phyloP scores from a whole-genome alignment of 2,797 vertebrate species.

The Halcyon chelicuti region DNA sequence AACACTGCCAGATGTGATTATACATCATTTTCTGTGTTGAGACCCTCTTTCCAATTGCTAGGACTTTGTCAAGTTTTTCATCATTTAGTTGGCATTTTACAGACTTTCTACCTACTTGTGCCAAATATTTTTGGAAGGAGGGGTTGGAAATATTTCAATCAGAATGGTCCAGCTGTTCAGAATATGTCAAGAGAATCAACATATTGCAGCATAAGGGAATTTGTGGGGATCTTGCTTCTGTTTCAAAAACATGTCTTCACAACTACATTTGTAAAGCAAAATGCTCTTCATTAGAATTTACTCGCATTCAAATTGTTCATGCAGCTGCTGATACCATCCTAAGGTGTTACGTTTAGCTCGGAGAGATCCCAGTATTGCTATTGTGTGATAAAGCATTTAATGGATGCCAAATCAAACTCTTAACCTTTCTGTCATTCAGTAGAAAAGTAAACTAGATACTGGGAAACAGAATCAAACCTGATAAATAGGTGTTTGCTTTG shows the following conservation, averaged over 20 bases:
- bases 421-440: background rate
- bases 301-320: background rate
- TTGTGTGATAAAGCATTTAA: slow-evolving; percentile 43
- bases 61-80: background rate
- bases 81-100: background rate
- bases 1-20: background rate
- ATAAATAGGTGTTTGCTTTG: slow-evolving; percentile 12
- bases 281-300: background rate
- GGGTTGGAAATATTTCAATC: background rate
- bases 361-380: background rate
- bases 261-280: background rate
- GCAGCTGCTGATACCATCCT: background rate
- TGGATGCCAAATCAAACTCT: slow-evolving; percentile 52
- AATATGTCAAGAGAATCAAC: background rate
- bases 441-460: slow-evolving; percentile 26
- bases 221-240: background rate
- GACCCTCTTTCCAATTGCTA: background rate
- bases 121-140: background rate
- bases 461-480: slow-evolving; percentile 8
- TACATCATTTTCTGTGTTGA: background rate
- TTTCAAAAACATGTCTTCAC: background rate
- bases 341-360: background rate
- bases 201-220: background rate
- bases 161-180: background rate
- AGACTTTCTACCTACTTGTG: background rate